phyloP scores from a whole-genome alignment of 2,797 vertebrate genomes.

The Karalla daura region DNA sequence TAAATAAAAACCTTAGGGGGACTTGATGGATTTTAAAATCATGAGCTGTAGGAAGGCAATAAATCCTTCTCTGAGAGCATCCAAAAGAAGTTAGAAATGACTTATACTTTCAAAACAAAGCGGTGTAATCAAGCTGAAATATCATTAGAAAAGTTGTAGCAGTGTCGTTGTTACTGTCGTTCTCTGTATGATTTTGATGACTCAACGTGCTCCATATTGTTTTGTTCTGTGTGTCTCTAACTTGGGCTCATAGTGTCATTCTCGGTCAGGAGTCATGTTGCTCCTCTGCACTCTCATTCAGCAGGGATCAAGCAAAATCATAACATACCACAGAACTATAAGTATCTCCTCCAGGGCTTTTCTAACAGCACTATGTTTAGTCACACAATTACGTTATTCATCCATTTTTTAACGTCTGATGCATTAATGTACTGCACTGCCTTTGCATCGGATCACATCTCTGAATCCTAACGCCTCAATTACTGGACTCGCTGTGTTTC shows the following conservation, averaged over 20 bases:
- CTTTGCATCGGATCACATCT: slow-evolving; percentile 30
- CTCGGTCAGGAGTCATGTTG: neutral
- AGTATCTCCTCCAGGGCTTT: accelerated
- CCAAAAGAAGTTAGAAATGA: no score
- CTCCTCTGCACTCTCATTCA: neutral
- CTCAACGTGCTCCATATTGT: neutral
- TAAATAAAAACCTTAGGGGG: no score
- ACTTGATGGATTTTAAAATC: no score
- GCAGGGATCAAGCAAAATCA: neutral
- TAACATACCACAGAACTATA: no score
- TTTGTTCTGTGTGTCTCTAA: neutral
- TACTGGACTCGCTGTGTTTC: slow-evolving; percentile 4
- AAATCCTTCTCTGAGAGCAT: no score
- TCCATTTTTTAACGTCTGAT: slow-evolving; percentile 32
- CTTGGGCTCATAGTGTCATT: neutral
- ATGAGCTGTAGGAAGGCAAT: no score
- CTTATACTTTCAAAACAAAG: no score
- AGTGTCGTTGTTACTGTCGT: no score
- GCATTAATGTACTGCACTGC: slow-evolving; percentile 23
- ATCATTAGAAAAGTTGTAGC: no score
- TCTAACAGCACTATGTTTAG: slow-evolving; percentile 14
- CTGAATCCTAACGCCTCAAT: slow-evolving; percentile 18
- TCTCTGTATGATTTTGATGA: neutral
- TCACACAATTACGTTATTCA: slow-evolving; percentile 9
- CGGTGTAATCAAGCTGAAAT: no score